Percentiles rank a stretch among this genome's conserved stretches.
Evolutionary conservation across 2,888 invertebrate species (phyloP).

Genomic region (Dolomedes plantarius): DNA sequence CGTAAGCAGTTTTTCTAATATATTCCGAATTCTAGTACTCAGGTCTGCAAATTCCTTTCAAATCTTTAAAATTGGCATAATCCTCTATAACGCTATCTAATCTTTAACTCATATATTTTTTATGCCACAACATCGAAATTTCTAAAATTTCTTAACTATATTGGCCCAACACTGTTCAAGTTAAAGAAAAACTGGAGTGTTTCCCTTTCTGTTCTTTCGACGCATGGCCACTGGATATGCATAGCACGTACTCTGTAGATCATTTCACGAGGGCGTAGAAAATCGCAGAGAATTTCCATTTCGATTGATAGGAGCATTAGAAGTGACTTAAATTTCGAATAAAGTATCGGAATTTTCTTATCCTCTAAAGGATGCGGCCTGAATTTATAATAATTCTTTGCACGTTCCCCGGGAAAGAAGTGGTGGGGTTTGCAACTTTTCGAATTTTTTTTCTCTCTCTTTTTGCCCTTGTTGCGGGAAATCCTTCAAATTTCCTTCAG

Average conservation of each 20-base stretch:
- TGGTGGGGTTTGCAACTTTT: not conserved
- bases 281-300: not conserved
- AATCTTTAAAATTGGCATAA: too few relatives aligned
- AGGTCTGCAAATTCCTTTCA: too few relatives aligned
- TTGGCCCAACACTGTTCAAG: too few relatives aligned
- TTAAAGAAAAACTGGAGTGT: too few relatives aligned
- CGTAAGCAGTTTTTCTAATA: too few relatives aligned
- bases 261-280: not conserved
- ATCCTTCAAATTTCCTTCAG: not conserved
- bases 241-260: not conserved
- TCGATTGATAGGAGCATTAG: constrained; percentile 14
- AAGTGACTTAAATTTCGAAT: constrained; percentile 10
- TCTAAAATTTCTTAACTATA: too few relatives aligned
- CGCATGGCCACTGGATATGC: not conserved
- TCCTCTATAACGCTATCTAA: too few relatives aligned
- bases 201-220: too few relatives aligned
- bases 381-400: not conserved
- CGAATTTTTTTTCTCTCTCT: too few relatives aligned
- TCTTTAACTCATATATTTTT: too few relatives aligned
- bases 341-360: constrained; percentile 9
- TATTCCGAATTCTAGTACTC: too few relatives aligned
- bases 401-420: not conserved
- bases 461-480: not conserved
- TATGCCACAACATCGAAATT: too few relatives aligned
- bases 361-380: not conserved